Conservation (phyloP, 2,888 invertebrate species). For the Sympetrum striolatum region DNA sequence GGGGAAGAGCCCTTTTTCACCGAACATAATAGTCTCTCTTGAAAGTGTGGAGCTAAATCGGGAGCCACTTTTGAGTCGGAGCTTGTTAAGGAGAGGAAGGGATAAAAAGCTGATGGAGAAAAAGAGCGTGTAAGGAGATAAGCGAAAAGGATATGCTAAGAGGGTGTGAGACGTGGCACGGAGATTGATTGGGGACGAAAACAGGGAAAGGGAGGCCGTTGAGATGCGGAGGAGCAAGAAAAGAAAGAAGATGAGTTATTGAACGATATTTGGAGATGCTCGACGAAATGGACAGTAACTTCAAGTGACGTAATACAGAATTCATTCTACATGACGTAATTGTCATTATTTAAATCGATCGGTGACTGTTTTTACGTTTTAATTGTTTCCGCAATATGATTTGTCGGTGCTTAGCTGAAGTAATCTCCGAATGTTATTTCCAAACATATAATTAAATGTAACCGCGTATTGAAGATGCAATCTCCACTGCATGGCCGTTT, state of each 20-base stretch:
- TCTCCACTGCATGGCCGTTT: too few species aligned
- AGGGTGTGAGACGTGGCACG: neutral
- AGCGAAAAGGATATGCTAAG: neutral
- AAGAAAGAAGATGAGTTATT: neutral
- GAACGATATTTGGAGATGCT: too few species aligned
- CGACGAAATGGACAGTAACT: too few species aligned
- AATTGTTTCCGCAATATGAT: too few species aligned
- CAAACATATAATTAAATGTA: too few species aligned
- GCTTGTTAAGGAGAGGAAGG: neutral
- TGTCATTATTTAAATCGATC: too few species aligned
- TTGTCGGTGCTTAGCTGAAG: too few species aligned
- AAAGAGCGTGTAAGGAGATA: neutral
- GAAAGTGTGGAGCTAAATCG: neutral
- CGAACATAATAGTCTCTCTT: neutral
- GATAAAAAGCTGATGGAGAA: neutral
- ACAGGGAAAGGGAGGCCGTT: neutral
- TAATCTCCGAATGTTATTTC: too few species aligned
- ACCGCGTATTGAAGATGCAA: too few species aligned
- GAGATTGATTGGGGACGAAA: slow-evolving; percentile 1
- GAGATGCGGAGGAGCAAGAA: neutral
- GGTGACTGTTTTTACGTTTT: too few species aligned
- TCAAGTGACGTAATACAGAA: too few species aligned
- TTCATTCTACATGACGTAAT: too few species aligned
- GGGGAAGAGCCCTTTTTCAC: neutral
- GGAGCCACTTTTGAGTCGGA: slow-evolving; percentile 4